These are phyloP conservation scores for Meloidogyne chitwoodi DNA, from an alignment of 1,140 invertebrate species.

Conservation along the genomic window DNA sequence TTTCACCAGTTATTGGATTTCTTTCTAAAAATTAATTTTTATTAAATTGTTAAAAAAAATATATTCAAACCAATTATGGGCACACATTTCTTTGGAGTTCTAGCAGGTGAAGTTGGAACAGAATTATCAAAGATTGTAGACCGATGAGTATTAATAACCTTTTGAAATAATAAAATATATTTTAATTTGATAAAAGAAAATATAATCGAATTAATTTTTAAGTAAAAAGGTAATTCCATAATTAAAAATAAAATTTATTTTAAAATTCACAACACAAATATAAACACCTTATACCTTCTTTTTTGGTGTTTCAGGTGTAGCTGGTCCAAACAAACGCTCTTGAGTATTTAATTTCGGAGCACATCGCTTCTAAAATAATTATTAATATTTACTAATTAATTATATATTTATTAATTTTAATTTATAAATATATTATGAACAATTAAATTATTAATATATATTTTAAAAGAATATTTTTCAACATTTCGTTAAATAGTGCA, in stretches of 20 bases:
- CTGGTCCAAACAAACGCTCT: constrained; percentile 41
- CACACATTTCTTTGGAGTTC: constrained; percentile 44
- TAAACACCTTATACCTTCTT: constrained; percentile 41
- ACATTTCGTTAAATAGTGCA: too few relatives aligned
- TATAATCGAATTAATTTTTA: too few relatives aligned
- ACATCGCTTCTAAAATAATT: constrained; percentile 46
- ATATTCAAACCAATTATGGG: constrained; percentile 45
- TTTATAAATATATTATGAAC: too few relatives aligned
- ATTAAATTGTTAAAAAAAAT: background rate
- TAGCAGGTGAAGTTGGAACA: constrained; percentile 33
- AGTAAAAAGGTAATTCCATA: background rate
- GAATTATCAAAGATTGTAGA: constrained; percentile 38
- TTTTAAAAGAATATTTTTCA: too few relatives aligned
- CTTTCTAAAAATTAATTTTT: constrained; percentile 35
- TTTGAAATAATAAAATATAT: background rate
- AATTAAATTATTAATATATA: too few relatives aligned
- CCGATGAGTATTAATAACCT: background rate
- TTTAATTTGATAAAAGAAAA: too few relatives aligned
- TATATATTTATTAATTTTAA: constrained; percentile 5
- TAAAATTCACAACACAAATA: background rate
- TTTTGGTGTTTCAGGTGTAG: constrained; percentile 12
- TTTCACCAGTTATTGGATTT: constrained; percentile 49
- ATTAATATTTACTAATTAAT: background rate
- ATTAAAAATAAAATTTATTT: background rate
- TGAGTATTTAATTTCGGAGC: constrained; percentile 46